Conservation (phyloP, 2,888 invertebrate genomes). For the Athalia circularis region DNA sequence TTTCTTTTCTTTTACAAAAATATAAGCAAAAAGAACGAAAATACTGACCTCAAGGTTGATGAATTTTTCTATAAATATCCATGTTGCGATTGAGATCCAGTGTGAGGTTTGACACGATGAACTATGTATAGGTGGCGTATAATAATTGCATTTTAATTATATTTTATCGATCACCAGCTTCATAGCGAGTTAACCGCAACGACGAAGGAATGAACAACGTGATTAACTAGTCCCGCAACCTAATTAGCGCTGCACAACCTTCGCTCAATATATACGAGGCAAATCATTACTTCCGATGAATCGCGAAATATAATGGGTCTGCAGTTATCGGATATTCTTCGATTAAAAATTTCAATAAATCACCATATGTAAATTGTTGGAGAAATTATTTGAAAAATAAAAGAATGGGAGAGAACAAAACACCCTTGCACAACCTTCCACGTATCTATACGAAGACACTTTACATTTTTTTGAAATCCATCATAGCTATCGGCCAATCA, state of each 20-base stretch:
- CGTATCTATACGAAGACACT: too few species aligned
- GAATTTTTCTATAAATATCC: constrained; percentile 2
- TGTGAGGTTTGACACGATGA: constrained; percentile 10
- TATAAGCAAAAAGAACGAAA: too few species aligned
- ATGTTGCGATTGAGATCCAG: not conserved
- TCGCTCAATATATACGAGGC: not conserved
- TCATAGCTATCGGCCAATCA: too few species aligned
- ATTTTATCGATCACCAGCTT: constrained; percentile 21
- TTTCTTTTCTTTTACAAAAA: too few species aligned
- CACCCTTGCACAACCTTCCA: too few species aligned
- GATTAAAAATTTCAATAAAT: too few species aligned
- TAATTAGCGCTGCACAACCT: constrained; percentile 26
- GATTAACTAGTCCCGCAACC: constrained; percentile 29
- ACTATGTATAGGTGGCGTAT: not conserved
- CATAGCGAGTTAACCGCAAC: not conserved
- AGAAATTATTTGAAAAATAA: too few species aligned
- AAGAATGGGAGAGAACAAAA: too few species aligned
- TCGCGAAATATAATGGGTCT: not conserved
- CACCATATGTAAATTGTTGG: too few species aligned
- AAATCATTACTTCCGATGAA: constrained; percentile 17
- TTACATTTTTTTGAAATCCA: too few species aligned
- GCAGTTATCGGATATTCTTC: too few species aligned
- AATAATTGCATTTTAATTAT: constrained; percentile 34
- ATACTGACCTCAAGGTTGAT: constrained; percentile 29
- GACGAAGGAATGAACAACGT: constrained; percentile 4